Percentiles rank a stretch among this genome's conserved stretches.
Evolutionary conservation across 2,888 invertebrate genomes (phyloP).

Genomic region (Diplolepis rosae): DNA sequence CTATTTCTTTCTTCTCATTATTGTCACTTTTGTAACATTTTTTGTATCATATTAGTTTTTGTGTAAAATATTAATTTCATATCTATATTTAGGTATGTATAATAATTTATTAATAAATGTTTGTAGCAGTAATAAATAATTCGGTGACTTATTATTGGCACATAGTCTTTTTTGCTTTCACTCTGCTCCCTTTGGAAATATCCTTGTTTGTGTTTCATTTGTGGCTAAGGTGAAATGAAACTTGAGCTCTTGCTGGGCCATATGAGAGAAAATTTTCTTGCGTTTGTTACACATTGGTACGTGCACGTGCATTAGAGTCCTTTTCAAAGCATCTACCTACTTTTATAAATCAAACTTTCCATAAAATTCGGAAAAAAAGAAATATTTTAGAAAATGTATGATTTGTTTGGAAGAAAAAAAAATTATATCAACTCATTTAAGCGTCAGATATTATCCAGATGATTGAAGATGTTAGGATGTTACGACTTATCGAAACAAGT

Average conservation of each 20-base stretch:
- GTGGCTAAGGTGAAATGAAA: constrained; percentile 14
- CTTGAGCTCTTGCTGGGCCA: constrained; percentile 11
- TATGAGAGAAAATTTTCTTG: constrained; percentile 13
- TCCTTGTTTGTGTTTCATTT: not conserved
- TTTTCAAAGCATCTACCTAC: too few species aligned
- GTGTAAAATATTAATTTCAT: too few species aligned
- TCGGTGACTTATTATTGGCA: not conserved
- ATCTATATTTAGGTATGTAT: too few species aligned
- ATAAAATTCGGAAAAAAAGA: too few species aligned
- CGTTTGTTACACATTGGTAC: not conserved
- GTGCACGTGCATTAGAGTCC: not conserved
- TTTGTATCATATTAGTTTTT: too few species aligned
- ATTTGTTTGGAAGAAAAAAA: too few species aligned
- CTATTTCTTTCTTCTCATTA: too few species aligned
- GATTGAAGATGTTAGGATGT: not conserved
- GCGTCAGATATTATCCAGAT: not conserved
- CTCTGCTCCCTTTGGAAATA: constrained; percentile 12
- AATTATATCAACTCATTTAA: too few species aligned
- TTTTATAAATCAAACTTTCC: too few species aligned
- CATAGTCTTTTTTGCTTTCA: not conserved
- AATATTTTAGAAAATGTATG: too few species aligned
- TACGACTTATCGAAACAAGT: not conserved
- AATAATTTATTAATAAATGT: not conserved
- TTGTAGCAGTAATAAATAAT: not conserved
- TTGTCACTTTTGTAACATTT: too few species aligned